A percentile compares a stretch with the other conserved stretches of the same genome.
These are phyloP conservation scores for Heterochromis multidens DNA, from an alignment of 2,113 vertebrate species.

Conservation along the genomic window DNA sequence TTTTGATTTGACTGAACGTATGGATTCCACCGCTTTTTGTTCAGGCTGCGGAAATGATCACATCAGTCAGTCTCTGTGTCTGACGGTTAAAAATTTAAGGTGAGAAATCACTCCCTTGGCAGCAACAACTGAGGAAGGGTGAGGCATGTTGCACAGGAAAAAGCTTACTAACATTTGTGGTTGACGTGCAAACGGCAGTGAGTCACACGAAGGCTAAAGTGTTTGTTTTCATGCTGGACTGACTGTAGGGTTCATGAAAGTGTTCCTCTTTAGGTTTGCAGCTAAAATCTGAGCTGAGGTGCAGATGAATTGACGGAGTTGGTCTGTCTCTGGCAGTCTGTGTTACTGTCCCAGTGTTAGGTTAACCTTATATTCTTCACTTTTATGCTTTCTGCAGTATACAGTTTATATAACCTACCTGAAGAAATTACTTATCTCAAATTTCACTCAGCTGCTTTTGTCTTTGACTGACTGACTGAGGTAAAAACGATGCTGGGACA, in stretches of 20 bases:
- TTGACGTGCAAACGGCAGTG: slow-evolving; percentile 18
- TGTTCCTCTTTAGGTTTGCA: slow-evolving; percentile 26
- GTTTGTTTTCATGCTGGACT: slow-evolving; percentile 47
- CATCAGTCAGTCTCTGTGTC: not conserved
- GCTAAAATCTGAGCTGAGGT: slow-evolving; percentile 19
- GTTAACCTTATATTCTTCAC: slow-evolving; percentile 29
- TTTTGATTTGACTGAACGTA: not conserved
- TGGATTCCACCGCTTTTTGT: not conserved
- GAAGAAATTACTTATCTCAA: not conserved
- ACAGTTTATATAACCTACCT: not conserved
- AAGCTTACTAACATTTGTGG: slow-evolving; percentile 2
- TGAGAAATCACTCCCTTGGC: slow-evolving; percentile 3
- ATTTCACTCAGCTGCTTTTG: no score
- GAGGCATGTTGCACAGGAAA: slow-evolving; percentile 40
- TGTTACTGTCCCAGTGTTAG: slow-evolving; percentile 8
- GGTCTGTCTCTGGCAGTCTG: not conserved
- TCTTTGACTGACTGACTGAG: not conserved
- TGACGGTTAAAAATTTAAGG: slow-evolving; percentile 31
- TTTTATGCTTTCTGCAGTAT: not conserved
- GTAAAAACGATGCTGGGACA: not conserved
- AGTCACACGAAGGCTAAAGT: slow-evolving; percentile 39
- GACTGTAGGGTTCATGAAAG: slow-evolving; percentile 39
- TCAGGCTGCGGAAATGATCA: not conserved
- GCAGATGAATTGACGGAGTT: slow-evolving; percentile 30
- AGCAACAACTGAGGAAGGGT: slow-evolving; percentile 36